Evolutionary conservation across 2,888 invertebrate genomes (phyloP).

Genomic region (Eustalomyia histrio): DNA sequence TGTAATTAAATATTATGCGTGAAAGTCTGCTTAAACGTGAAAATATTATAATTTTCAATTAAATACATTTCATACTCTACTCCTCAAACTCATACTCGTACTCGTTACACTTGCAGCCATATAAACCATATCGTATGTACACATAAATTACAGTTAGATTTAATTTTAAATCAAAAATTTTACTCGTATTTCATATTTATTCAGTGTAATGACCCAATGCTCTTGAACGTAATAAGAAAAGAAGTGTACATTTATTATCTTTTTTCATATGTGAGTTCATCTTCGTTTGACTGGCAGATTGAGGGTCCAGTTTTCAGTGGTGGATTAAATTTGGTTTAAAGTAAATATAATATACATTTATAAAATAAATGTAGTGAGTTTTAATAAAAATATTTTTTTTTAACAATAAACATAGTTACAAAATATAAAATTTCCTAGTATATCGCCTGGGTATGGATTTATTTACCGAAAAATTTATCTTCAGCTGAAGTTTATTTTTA

Average conservation of each 20-base stretch:
- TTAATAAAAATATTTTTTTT: too few species aligned
- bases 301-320: background rate
- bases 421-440: too few species aligned
- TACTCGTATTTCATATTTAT: conserved; percentile 11
- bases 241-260: conserved; percentile 38
- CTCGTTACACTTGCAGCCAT: background rate
- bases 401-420: too few species aligned
- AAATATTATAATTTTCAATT: background rate
- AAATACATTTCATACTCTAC: background rate
- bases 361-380: too few species aligned
- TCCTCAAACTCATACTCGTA: background rate
- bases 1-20: conserved; percentile 43
- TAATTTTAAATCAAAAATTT: conserved; percentile 2
- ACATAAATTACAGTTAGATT: background rate
- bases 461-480: too few species aligned
- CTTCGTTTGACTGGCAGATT: conserved; percentile 20
- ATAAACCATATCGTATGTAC: too few species aligned
- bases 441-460: too few species aligned
- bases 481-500: too few species aligned
- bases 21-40: conserved; percentile 31
- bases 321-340: too few species aligned
- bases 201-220: conserved; percentile 50
- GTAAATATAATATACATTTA: too few species aligned
- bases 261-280: conserved; percentile 45
- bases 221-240: conserved; percentile 42